Conservation (phyloP, 1,140 invertebrate genomes). For the Anoplophora glabripennis region DNA sequence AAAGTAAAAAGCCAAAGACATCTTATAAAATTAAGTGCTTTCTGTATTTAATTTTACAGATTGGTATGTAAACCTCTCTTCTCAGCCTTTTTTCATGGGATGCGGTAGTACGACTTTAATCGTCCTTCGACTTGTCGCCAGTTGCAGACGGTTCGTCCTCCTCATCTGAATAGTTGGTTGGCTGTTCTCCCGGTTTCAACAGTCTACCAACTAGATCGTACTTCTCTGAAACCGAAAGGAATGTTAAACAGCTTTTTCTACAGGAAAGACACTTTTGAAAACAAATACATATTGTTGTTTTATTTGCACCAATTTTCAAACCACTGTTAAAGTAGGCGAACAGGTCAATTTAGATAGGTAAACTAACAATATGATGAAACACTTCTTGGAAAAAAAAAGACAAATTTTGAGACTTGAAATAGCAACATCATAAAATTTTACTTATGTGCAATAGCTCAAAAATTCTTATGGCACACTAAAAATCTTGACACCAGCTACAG, state of each 20-base stretch:
- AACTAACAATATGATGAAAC: no score
- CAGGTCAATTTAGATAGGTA: no score
- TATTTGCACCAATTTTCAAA: background rate
- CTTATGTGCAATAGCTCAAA: no score
- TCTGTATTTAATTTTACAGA: background rate
- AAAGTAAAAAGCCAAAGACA: no score
- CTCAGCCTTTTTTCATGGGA: conserved; percentile 8
- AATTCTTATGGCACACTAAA: no score
- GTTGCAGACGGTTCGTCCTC: conserved; percentile 66
- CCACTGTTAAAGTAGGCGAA: no score
- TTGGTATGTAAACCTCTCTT: conserved; percentile 4
- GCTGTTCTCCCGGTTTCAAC: conserved; percentile 86
- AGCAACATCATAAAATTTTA: no score
- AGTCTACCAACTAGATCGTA: conserved; percentile 91
- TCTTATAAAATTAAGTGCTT: no score
- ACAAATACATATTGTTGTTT: background rate
- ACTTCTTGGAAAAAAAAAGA: no score
- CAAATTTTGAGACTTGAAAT: no score
- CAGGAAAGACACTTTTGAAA: background rate
- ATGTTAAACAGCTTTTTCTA: background rate
- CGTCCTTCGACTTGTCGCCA: conserved; percentile 42
- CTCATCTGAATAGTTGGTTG: conserved; percentile 89
- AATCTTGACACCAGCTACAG: no score
- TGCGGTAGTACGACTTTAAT: conserved; percentile 26
- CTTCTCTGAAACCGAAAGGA: conserved; percentile 70